Conservation (phyloP, 2,113 vertebrate species). For the Balaeniceps rex region DNA sequence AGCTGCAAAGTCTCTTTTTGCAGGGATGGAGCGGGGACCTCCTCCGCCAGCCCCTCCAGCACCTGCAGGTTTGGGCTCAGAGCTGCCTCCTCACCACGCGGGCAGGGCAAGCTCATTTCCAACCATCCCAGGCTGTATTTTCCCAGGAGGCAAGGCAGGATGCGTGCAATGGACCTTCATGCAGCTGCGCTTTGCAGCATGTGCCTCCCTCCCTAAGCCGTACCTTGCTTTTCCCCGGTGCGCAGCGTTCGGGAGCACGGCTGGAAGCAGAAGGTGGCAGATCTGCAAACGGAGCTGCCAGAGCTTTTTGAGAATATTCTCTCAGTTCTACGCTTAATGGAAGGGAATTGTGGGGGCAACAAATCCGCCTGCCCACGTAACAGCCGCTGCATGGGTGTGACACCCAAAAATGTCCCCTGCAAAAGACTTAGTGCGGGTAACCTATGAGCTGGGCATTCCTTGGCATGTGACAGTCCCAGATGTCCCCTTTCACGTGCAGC, state of each 20-base stretch:
- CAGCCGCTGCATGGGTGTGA: neutral
- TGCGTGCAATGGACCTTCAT: neutral
- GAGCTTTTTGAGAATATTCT: neutral
- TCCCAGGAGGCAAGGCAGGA: neutral
- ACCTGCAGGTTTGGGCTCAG: neutral
- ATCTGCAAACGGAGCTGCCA: neutral
- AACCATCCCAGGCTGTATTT: neutral
- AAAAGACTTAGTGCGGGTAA: neutral
- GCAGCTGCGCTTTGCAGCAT: neutral
- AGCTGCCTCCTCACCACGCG: neutral
- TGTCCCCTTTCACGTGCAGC: neutral
- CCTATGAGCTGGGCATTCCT: neutral
- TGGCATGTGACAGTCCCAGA: neutral
- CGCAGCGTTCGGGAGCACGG: accelerated
- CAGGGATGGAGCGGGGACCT: neutral
- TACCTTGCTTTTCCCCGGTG: neutral
- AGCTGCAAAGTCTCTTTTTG: neutral
- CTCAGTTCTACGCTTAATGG: neutral
- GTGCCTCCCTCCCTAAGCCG: neutral
- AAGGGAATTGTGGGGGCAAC: neutral
- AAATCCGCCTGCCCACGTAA: neutral
- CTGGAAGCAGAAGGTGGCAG: neutral
- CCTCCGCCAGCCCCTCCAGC: neutral
- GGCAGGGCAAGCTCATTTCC: neutral
- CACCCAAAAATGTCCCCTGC: neutral